Evolutionary conservation across 1,140 invertebrate genomes (phyloP), one percentile per base, ranked within the genome.

Genomic region (Ctenoplectra terminalis): DNA sequence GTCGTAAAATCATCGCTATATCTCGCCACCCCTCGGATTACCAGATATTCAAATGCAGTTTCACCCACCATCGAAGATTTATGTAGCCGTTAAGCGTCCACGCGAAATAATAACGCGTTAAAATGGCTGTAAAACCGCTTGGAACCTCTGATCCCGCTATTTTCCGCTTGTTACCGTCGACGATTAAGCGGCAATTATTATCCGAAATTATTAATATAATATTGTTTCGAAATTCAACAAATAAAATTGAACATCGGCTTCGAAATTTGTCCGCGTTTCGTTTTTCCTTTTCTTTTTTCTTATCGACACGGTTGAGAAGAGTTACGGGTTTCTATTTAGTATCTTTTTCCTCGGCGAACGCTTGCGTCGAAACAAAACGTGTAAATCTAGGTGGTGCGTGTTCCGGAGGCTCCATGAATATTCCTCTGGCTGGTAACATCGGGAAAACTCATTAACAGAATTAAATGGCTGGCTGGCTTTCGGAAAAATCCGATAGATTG

Each of bases 401-500:
- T 64, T 15, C 37, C 20, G 23, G 61, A 64, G 26, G 13, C 9
- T 17, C 61, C 40, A 64, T 64, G 37, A 64, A 64, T 64, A 40
- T 64, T 43, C 61, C 23, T n/a, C 17, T 23, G 34, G 34, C 13
- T 37, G 60, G 60, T n/a, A 63, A 37, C 37, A 34, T 26, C 31
- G 61, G 23, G 61, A 64, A 43, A 43, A 20, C n/a, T 64, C 61
- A 64, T 64, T 64, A 64, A 43, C 23, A 34, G 29, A 64, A 40
- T 64, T 64, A 64, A 64, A 64, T 64, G 34, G 23, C 37, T 26
- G 61, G 3, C 61, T 64, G n/a, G 61, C 34, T 64, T 64, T 43
- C 11, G 61, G 61, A 64, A 64, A 64, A 64, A 40, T 6, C 61
- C 34, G 60, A 5, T 64, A 34, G 61, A 43, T 64, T 23, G 23